Evolutionary conservation across 2,113 vertebrate genomes (phyloP).

Genomic region (Centropus bengalensis): DNA sequence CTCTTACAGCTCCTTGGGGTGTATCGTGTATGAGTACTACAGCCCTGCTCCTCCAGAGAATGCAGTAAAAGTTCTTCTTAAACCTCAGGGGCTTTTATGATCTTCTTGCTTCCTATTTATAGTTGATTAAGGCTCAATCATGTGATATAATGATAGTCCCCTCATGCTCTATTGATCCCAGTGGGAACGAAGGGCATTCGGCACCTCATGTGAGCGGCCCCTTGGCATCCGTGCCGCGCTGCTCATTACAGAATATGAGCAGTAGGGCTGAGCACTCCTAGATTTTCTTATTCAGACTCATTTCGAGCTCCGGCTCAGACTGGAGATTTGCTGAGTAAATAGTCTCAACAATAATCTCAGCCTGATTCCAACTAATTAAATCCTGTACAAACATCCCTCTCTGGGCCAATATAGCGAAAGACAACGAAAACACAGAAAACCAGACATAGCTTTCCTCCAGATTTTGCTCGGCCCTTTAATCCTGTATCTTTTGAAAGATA

Average conservation of each 20-base stretch:
- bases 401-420: slow-evolving; percentile 83
- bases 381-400: slow-evolving; percentile 95
- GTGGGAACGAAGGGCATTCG: slow-evolving; percentile 4
- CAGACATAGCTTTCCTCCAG: slow-evolving; percentile 84
- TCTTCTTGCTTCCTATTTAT: not conserved
- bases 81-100: not conserved
- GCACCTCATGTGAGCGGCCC: not conserved
- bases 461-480: slow-evolving; percentile 90
- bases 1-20: not conserved
- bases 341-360: slow-evolving; percentile 89
- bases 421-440: slow-evolving; percentile 80
- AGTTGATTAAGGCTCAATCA: not conserved
- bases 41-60: not conserved
- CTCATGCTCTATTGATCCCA: not conserved
- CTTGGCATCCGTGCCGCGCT: not conserved
- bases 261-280: slow-evolving; percentile 43
- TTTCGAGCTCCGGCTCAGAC: slow-evolving; percentile 86
- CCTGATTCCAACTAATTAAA: slow-evolving; percentile 97
- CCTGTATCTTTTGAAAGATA: slow-evolving; percentile 92
- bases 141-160: not conserved
- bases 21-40: not conserved
- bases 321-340: slow-evolving; percentile 92
- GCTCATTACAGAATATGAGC: slow-evolving; percentile 45
- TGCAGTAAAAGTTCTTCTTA: not conserved
- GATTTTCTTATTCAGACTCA: slow-evolving; percentile 76